Evolutionary conservation across 2,888 invertebrate genomes (phyloP).

Genomic region (Drosophila subsilvestris): DNA sequence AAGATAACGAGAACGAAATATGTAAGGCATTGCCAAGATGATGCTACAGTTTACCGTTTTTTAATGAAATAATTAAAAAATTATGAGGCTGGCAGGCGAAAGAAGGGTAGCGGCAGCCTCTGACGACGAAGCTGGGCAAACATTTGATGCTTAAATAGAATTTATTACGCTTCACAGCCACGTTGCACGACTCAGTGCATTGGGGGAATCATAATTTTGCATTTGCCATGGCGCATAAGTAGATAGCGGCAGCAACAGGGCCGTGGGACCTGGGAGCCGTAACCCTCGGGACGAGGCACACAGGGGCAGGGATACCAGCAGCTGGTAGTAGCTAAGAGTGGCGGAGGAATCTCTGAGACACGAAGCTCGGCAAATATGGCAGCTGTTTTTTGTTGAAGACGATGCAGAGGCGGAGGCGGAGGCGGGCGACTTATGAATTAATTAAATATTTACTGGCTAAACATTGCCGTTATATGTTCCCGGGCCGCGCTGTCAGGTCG

Average conservation of each 20-base stretch:
- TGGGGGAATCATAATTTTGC: slow-evolving; percentile 58
- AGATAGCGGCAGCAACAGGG: slow-evolving; percentile 20
- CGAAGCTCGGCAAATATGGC: slow-evolving; percentile 22
- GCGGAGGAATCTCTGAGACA: slow-evolving; percentile 12
- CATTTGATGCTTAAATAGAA: slow-evolving; percentile 51
- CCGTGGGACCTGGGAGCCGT: background rate
- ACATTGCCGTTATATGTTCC: slow-evolving; percentile 64
- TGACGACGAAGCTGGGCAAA: slow-evolving; percentile 21
- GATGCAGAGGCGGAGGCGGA: slow-evolving; percentile 30
- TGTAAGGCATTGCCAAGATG: slow-evolving; percentile 68
- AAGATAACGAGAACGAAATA: slow-evolving; percentile 51
- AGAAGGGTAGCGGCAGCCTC: background rate
- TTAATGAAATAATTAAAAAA: slow-evolving; percentile 55
- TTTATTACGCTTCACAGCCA: slow-evolving; percentile 52
- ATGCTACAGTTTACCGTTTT: slow-evolving; percentile 54
- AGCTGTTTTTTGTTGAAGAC: slow-evolving; percentile 7
- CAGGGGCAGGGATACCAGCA: background rate
- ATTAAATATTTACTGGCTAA: slow-evolving; percentile 76
- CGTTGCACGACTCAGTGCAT: slow-evolving; percentile 35
- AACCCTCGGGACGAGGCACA: too few relatives aligned
- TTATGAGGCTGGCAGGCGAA: slow-evolving; percentile 26
- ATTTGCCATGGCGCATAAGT: slow-evolving; percentile 47
- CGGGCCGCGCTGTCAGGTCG: slow-evolving; percentile 3
- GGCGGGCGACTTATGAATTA: slow-evolving; percentile 68
- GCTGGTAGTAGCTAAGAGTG: background rate